Percentiles rank a stretch among this genome's conserved stretches.
phyloP scores from a whole-genome alignment of 2,113 vertebrate species.

The Myotis davidii region DNA sequence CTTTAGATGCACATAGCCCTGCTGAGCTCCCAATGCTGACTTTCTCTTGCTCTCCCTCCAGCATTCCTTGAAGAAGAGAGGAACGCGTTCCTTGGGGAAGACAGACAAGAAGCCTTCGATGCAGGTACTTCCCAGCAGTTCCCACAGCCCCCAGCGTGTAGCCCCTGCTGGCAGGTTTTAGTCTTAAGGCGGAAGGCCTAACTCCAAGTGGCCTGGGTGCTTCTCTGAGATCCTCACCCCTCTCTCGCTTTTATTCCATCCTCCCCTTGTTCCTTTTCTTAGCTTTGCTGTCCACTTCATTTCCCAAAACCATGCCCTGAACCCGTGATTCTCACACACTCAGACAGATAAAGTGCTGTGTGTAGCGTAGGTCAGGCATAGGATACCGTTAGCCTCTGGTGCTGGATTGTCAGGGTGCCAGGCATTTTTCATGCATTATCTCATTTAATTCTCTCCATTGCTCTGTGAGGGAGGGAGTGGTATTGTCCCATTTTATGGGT shows the following conservation, averaged over 20 bases:
- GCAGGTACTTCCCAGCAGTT: constrained; percentile 86
- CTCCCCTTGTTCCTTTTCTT: background rate
- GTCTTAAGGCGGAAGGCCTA: background rate
- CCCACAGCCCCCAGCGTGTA: rapidly evolving
- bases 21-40: background rate
- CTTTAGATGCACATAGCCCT: background rate
- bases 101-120: constrained; percentile 92
- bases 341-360: background rate
- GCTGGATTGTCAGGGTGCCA: background rate
- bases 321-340: background rate
- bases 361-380: background rate
- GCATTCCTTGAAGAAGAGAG: constrained; percentile 96
- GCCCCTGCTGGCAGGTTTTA: background rate
- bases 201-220: background rate
- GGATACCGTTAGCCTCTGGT: background rate
- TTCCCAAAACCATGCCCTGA: background rate
- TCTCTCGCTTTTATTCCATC: background rate
- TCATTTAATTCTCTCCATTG: background rate
- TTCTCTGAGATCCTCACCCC: background rate
- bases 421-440: background rate
- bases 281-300: background rate
- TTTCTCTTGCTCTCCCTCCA: constrained; percentile 76
- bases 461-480: background rate
- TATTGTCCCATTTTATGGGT: background rate
- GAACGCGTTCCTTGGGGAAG: constrained; percentile 92